phyloP scores from a whole-genome alignment of 2,113 vertebrate genomes.

The Phrynosoma blainvillii region DNA sequence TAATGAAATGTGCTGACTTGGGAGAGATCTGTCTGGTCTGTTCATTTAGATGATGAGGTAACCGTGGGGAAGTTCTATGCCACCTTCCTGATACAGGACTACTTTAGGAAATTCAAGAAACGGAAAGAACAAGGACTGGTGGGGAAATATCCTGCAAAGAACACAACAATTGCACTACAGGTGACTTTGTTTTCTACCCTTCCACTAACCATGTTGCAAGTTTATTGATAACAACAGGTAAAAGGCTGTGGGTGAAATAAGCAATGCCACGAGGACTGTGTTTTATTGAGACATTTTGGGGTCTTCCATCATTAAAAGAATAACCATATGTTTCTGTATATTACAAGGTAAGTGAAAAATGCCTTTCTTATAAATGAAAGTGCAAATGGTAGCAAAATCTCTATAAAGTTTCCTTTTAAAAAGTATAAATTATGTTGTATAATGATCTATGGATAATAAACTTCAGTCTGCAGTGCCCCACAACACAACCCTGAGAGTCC shows the following conservation, averaged over 20 bases:
- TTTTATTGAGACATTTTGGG: slow-evolving; percentile 72
- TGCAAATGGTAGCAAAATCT: slow-evolving; percentile 5
- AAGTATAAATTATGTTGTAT: background rate
- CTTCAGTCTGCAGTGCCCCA: too few species aligned
- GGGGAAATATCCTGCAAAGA: slow-evolving; percentile 94
- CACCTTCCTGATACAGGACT: slow-evolving; percentile 99
- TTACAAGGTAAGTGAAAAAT: slow-evolving; percentile 75
- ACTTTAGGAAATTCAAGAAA: slow-evolving; percentile 99
- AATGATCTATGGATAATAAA: slow-evolving; percentile 1
- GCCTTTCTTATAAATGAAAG: slow-evolving; percentile 17
- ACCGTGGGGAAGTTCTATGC: slow-evolving; percentile 99
- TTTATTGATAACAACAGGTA: slow-evolving; percentile 78
- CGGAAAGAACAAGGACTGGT: slow-evolving; percentile 99
- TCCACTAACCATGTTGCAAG: slow-evolving; percentile 75
- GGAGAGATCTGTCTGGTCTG: slow-evolving; percentile 99
- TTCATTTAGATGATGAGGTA: slow-evolving; percentile 99
- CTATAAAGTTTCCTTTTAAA: background rate
- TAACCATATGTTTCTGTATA: slow-evolving; percentile 64
- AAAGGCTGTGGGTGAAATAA: slow-evolving; percentile 74
- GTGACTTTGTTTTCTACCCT: slow-evolving; percentile 83
- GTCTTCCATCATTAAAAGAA: slow-evolving; percentile 55
- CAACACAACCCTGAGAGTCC: background rate
- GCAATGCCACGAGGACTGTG: slow-evolving; percentile 74
- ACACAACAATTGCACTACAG: slow-evolving; percentile 96
- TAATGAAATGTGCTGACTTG: slow-evolving; percentile 87